These are phyloP conservation scores for Trematomus loennbergii DNA, from an alignment of 2,113 vertebrate species.

Conservation along the genomic window DNA sequence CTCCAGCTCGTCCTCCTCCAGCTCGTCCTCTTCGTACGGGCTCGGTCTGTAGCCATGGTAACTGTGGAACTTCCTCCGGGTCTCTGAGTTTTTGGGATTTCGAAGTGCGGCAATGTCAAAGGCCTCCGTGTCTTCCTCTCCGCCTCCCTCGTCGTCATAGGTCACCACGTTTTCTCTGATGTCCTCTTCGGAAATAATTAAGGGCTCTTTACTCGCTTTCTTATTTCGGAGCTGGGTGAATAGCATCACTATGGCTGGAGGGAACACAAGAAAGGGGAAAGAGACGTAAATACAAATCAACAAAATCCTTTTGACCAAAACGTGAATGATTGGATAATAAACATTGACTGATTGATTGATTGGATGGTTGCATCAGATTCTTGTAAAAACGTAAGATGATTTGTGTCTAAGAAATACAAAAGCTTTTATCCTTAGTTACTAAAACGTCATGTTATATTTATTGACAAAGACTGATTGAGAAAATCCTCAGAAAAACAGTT, in stretches of 20 bases:
- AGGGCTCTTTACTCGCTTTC: constrained; percentile 89
- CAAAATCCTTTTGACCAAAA: background rate
- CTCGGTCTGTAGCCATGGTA: constrained; percentile 14
- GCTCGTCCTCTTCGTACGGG: background rate
- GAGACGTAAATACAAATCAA: background rate
- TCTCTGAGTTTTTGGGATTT: constrained; percentile 89
- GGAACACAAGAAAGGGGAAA: background rate
- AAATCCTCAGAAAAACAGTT: too few species aligned
- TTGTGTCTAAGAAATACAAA: too few species aligned
- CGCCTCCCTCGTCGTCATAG: constrained; percentile 62
- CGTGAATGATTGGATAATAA: background rate
- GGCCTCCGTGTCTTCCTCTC: constrained; percentile 63
- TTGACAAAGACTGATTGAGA: too few species aligned
- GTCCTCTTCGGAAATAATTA: constrained; percentile 93
- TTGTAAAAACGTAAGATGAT: background rate
- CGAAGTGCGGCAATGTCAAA: constrained; percentile 83
- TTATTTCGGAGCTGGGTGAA: constrained; percentile 90
- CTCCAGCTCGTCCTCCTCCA: background rate
- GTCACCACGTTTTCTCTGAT: constrained; percentile 94
- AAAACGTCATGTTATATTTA: too few species aligned
- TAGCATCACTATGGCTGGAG: constrained; percentile 90
- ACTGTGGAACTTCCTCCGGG: constrained; percentile 79
- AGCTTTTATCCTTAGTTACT: too few species aligned
- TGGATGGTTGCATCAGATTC: background rate
- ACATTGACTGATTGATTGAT: too few species aligned